These are phyloP conservation scores for Ceratoteleas bidentatus DNA, from an alignment of 1,140 invertebrate genomes.

Conservation along the genomic window DNA sequence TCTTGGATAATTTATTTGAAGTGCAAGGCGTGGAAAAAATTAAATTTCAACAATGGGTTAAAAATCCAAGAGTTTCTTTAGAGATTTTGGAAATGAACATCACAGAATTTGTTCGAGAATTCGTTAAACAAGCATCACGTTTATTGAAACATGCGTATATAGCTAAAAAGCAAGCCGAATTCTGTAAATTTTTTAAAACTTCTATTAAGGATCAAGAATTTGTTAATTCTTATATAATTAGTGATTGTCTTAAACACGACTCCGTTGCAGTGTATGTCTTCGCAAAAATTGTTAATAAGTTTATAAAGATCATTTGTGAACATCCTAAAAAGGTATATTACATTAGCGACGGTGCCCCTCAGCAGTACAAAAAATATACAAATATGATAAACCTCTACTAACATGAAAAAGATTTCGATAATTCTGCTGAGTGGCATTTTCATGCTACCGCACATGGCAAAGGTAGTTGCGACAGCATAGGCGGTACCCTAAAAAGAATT, in stretches of 20 bases:
- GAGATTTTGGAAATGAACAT: not conserved
- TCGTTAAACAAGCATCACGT: not conserved
- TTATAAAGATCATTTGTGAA: slow-evolving; percentile 24
- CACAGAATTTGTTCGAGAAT: slow-evolving; percentile 5
- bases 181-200: slow-evolving; percentile 2
- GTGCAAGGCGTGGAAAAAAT: slow-evolving; percentile 2
- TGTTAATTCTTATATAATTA: slow-evolving; percentile 4
- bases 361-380: slow-evolving; percentile 69
- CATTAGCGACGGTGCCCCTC: slow-evolving; percentile 52
- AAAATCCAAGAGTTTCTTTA: not conserved
- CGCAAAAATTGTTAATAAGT: not conserved
- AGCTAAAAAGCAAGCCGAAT: slow-evolving; percentile 23
- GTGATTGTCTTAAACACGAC: not conserved
- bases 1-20: not conserved
- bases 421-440: slow-evolving; percentile 22
- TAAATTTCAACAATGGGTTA: slow-evolving; percentile 28
- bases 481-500: slow-evolving; percentile 23
- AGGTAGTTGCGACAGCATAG: slow-evolving; percentile 13
- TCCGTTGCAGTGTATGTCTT: not conserved
- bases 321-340: slow-evolving; percentile 51
- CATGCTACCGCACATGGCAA: slow-evolving; percentile 20
- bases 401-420: slow-evolving; percentile 39
- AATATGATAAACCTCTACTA: slow-evolving; percentile 3
- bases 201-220: not conserved
- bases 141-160: slow-evolving; percentile 20